phyloP scores from a whole-genome alignment of 1,140 invertebrate species.

The Neodiprion lecontei region DNA sequence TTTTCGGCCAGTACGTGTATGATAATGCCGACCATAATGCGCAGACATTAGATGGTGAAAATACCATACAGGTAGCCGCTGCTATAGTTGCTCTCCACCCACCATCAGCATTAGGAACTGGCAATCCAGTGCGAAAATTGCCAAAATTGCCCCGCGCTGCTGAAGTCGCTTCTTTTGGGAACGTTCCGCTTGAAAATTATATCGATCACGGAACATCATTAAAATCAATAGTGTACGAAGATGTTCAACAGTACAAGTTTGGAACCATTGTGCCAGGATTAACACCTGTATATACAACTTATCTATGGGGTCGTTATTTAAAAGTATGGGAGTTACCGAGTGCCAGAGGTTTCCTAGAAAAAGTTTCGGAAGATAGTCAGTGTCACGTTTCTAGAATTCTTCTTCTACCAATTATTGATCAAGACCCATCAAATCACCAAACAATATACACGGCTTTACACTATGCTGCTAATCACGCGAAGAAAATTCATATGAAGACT shows the following conservation, averaged over 20 bases:
- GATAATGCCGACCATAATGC: slow-evolving; percentile 53
- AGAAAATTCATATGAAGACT: too few species aligned
- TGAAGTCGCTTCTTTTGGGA: slow-evolving; percentile 5
- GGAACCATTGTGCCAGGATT: not conserved
- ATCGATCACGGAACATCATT: slow-evolving; percentile 5
- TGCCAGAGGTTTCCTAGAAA: too few species aligned
- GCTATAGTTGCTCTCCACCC: too few species aligned
- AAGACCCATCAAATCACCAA: too few species aligned
- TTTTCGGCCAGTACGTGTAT: slow-evolving; percentile 45
- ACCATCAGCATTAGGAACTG: not conserved
- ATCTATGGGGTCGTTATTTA: too few species aligned
- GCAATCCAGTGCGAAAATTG: slow-evolving; percentile 44
- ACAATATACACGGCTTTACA: too few species aligned
- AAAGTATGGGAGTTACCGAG: too few species aligned
- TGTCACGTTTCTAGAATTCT: too few species aligned
- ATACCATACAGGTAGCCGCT: slow-evolving; percentile 43
- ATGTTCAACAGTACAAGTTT: slow-evolving; percentile 30
- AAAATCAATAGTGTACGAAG: slow-evolving; percentile 35
- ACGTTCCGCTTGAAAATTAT: not conserved
- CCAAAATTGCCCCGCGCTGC: slow-evolving; percentile 14
- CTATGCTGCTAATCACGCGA: too few species aligned
- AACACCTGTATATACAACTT: too few species aligned
- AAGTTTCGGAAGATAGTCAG: too few species aligned
- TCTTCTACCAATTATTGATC: too few species aligned
- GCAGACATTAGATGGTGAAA: slow-evolving; percentile 45